Evolutionary conservation across 1,140 invertebrate species (phyloP), one percentile per base, ranked within the genome.

Genomic region (Whitmania pigra): DNA sequence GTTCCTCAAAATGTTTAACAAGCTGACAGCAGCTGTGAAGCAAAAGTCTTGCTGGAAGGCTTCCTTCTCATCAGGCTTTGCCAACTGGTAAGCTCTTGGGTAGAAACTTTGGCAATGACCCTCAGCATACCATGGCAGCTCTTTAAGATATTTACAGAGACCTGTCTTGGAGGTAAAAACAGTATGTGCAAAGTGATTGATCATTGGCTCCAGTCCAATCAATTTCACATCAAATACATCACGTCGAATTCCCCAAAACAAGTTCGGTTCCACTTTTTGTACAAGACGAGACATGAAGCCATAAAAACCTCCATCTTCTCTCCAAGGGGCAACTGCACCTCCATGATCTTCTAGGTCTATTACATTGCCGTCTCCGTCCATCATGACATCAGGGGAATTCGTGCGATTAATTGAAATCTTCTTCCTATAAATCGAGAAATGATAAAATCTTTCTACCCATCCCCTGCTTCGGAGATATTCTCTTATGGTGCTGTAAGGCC

Each of bases 241-340:
- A 72, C 89, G 86, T 70, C 90, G 87, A 40, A 90, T 87, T 29
- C 90, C 91, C 92, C 92, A 95, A 57, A 93, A 85, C 75, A 94
- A 91, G 76, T 92, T 89, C 4, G 91, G 88, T 0, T 87, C 78
- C 40, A 80, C 78, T 75, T 85, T 83, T 71, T 80, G 75, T 13
- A 85, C 78, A 36, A 85, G 78, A n/a, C 85, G 78, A 43, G 81
- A 82, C 77, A 81, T 76, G 74, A 82, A 81, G 27, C 82, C 82
- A 77, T 82, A 83, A 25, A 82, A 77, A 22, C 82, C 82, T 77
- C 81, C 79, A 13, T 83, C 81, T 75, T 83, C 82, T 76, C 82
- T 81, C 82, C 82, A 83, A 22, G 82, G 82, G 11, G 79, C 76
- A 72, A 80, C 76, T 71, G 77, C 79, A 7, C 79, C 79, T 66